Base-by-base conservation (phyloP, 1,140 invertebrate species). In the Tenebrio molitor region DNA sequence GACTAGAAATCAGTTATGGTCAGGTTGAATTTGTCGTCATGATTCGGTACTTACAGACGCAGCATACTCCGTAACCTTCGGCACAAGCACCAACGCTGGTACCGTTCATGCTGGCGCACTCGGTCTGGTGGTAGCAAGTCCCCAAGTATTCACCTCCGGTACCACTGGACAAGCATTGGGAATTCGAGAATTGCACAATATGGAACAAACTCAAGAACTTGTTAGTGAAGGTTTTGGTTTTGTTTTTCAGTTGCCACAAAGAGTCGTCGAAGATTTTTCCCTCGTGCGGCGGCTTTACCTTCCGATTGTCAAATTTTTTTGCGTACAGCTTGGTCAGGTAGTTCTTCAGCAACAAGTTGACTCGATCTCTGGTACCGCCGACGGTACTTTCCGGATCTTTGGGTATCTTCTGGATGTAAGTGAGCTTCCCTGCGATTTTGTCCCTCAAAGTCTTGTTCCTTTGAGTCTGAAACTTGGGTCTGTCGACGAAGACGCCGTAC, bases 171-270 rank as follows among this genome's bases (percentile, higher is more conserved):
- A 82, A 78, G 78, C 92, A 93, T 25, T 85, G 80, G 1, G 85
- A 86, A 77, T 93, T 91, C 12, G 88, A 84, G 79, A 93, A 92
- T 67, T 89, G 86, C 16, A 93, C 87, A n/a, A 93, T 85, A 58
- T 91, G 88, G 77, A 94, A 92, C 0, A 94, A 81, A 77, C 88
- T 90, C 34, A 92, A 84, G 77, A 93, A 86, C 12, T 86, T 84
- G 58, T 86, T 85, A 0, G 75, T 75, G 34, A 80, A 78, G 2
- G 50, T 50, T 16, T 75, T 75, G 0, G 76, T 80, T 41, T 80
- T 80, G 64, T 81, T 81, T 58, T 78, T 79, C 6, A 80, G 64
- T 6, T 41, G 36, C 71, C 75, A 69, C 14, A 80, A 66, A 41
- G 41, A 64, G 7, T 74, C 44, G 25, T 64, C 39, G 17, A 74